Percentiles rank a stretch among this genome's conserved stretches.
Evolutionary conservation across 2,113 vertebrate species (phyloP).

Genomic region (Porphyrio hochstetteri): DNA sequence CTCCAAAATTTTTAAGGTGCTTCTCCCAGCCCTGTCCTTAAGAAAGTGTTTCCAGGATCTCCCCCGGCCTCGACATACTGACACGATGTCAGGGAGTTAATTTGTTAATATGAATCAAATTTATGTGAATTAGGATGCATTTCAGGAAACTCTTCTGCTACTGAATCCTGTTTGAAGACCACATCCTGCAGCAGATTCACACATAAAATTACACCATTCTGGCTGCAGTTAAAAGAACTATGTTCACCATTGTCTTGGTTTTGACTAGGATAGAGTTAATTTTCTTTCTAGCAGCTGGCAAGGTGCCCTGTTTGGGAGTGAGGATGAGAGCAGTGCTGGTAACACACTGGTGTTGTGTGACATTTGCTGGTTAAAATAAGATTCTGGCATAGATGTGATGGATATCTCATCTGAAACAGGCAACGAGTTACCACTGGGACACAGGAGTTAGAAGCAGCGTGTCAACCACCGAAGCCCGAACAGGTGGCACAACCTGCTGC

Average conservation of each 20-base stretch:
- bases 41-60: not conserved
- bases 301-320: too few relatives aligned
- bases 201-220: not conserved
- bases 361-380: not conserved
- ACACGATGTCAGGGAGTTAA: not conserved
- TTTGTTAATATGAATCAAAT: not conserved
- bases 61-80: not conserved
- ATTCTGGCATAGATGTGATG: not conserved
- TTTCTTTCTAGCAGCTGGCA: too few relatives aligned
- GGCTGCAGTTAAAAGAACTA: not conserved
- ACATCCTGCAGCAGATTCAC: not conserved
- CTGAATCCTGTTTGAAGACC: not conserved
- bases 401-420: not conserved
- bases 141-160: not conserved
- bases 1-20: not conserved
- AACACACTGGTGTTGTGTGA: not conserved
- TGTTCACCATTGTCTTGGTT: not conserved
- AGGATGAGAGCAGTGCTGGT: too few relatives aligned
- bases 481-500: not conserved
- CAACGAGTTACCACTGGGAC: accelerated
- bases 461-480: not conserved
- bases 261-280: too few relatives aligned
- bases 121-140: not conserved
- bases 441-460: not conserved
- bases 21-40: not conserved